A percentile compares a stretch with the other conserved stretches of the same genome.
Conservation (phyloP, 2,888 invertebrate species). For the Plebejus argus region DNA sequence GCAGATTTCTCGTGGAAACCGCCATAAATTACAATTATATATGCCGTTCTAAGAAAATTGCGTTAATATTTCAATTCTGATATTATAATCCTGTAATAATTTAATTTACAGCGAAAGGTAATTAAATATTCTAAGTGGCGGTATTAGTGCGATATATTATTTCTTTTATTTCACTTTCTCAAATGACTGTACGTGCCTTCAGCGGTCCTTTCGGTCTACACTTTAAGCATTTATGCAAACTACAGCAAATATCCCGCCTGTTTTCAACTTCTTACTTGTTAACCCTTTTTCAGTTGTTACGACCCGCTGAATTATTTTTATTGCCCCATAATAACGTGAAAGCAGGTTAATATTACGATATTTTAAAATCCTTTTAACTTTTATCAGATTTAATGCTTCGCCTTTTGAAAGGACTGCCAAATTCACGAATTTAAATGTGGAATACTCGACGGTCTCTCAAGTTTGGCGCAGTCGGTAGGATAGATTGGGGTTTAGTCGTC, state of each 20-base stretch:
- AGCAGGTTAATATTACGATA: slow-evolving; percentile 24
- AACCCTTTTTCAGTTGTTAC: slow-evolving; percentile 47
- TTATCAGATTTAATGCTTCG: slow-evolving; percentile 11
- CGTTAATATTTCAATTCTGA: slow-evolving; percentile 23
- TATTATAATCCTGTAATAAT: slow-evolving; percentile 16
- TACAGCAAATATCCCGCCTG: slow-evolving; percentile 59
- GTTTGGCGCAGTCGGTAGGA: neutral
- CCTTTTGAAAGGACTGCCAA: slow-evolving; percentile 5
- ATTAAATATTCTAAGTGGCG: slow-evolving; percentile 42
- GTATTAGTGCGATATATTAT: slow-evolving; percentile 52
- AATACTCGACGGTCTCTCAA: neutral
- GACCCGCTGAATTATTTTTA: slow-evolving; percentile 36
- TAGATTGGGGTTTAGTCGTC: neutral
- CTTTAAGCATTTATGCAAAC: slow-evolving; percentile 68
- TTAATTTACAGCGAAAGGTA: neutral
- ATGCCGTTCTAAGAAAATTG: slow-evolving; percentile 22
- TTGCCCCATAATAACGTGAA: slow-evolving; percentile 28
- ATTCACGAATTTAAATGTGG: neutral
- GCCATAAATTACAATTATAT: slow-evolving; percentile 20
- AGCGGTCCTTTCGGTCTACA: slow-evolving; percentile 48
- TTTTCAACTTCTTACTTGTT: slow-evolving; percentile 50
- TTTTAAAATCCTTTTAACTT: neutral
- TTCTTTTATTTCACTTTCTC: slow-evolving; percentile 57
- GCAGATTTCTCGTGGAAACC: slow-evolving; percentile 13
- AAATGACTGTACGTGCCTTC: slow-evolving; percentile 58